phyloP scores from a whole-genome alignment of 2,888 invertebrate species.

The Synergus umbraculus region DNA sequence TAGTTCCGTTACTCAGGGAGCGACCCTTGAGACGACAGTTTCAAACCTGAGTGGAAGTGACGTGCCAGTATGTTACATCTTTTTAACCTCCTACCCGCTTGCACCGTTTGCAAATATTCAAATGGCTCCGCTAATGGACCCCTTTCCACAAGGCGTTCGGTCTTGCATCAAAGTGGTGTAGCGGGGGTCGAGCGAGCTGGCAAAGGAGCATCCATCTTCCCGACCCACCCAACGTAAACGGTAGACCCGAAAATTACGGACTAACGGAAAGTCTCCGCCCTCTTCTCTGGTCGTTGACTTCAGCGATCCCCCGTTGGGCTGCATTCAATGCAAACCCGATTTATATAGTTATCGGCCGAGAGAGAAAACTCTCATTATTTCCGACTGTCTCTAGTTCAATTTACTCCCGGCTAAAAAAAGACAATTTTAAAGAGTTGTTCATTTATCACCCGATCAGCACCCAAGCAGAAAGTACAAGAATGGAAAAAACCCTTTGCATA shows the following conservation, averaged over 20 bases:
- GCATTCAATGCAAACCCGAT: conserved; percentile 29
- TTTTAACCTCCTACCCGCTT: conserved; percentile 69
- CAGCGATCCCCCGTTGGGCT: conserved; percentile 12
- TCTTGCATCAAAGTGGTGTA: conserved; percentile 71
- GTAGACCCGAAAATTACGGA: conserved; percentile 71
- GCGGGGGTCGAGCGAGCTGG: conserved; percentile 59
- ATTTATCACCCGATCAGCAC: conserved; percentile 30
- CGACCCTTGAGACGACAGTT: conserved; percentile 66
- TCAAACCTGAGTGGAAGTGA: conserved; percentile 69
- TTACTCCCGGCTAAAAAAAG: conserved; percentile 21
- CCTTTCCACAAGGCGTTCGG: conserved; percentile 58
- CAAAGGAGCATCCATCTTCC: conserved; percentile 72
- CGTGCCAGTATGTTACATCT: conserved; percentile 74
- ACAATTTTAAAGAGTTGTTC: neutral
- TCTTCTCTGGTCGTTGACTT: conserved; percentile 59
- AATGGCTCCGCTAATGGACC: conserved; percentile 75
- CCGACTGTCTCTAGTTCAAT: conserved; percentile 37
- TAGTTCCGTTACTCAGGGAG: conserved; percentile 65
- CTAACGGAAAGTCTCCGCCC: conserved; percentile 65
- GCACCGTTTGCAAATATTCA: conserved; percentile 76
- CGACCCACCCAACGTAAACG: conserved; percentile 64
- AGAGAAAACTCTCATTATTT: conserved; percentile 36
- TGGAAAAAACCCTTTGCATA: neutral
- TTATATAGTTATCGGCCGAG: conserved; percentile 39
- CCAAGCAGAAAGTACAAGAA: neutral